Percentiles rank a stretch among this genome's conserved stretches.
Evolutionary conservation across 2,888 invertebrate genomes (phyloP).

Genomic region (Xanthia icteritia): DNA sequence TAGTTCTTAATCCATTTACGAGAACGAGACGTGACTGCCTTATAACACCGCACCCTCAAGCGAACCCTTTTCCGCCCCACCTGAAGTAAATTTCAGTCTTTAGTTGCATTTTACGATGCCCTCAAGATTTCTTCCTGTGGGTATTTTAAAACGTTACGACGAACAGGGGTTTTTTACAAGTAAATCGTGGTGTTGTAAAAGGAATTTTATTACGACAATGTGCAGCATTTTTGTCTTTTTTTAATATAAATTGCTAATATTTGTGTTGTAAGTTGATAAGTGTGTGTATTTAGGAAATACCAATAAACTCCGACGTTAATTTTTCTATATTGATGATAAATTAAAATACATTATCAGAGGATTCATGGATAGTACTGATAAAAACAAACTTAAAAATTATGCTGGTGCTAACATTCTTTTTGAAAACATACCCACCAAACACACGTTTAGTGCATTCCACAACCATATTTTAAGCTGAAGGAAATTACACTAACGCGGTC

Average conservation of each 20-base stretch:
- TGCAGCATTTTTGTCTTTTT: background rate
- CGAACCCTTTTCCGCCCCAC: slow-evolving; percentile 48
- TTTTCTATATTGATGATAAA: too few species aligned
- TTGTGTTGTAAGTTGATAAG: background rate
- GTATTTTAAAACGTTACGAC: slow-evolving; percentile 47
- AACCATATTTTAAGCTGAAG: slow-evolving; percentile 31
- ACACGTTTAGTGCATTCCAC: slow-evolving; percentile 4
- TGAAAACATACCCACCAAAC: background rate
- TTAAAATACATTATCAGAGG: background rate
- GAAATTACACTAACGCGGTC: slow-evolving; percentile 45
- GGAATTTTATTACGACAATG: slow-evolving; percentile 17
- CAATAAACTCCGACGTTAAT: background rate
- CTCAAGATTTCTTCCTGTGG: slow-evolving; percentile 50
- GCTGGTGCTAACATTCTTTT: too few species aligned
- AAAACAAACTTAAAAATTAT: background rate
- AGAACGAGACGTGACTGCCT: slow-evolving; percentile 46
- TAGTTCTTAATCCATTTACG: slow-evolving; percentile 51
- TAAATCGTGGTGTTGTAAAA: slow-evolving; percentile 23
- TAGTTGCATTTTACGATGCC: slow-evolving; percentile 55
- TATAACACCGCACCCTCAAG: slow-evolving; percentile 26
- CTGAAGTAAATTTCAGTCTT: slow-evolving; percentile 54
- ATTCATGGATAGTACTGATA: background rate
- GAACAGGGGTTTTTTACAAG: slow-evolving; percentile 32
- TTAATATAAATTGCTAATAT: background rate
- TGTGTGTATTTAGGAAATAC: background rate